phyloP scores from a whole-genome alignment of 2,888 invertebrate species.

The Tenthredo distinguenda region DNA sequence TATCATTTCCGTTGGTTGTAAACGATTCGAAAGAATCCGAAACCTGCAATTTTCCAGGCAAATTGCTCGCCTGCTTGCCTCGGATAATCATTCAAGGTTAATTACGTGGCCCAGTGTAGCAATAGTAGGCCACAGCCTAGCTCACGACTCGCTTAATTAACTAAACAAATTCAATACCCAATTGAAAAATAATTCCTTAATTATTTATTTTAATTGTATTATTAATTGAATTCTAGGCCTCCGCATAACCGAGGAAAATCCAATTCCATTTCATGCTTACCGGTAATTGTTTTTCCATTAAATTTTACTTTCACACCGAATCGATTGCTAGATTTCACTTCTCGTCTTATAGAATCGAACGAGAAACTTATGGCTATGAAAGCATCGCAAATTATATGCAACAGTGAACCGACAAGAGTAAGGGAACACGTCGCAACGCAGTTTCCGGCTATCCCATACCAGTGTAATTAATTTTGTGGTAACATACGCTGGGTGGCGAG shows the following conservation, averaged over 20 bases:
- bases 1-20: conserved; percentile 40
- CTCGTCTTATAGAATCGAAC: neutral
- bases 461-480: conserved; percentile 24
- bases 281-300: neutral
- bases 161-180: neutral
- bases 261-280: neutral
- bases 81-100: conserved; percentile 38
- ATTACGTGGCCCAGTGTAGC: neutral
- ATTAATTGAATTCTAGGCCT: neutral
- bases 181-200: neutral
- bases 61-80: conserved; percentile 4
- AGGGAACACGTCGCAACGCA: conserved; percentile 15
- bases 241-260: neutral
- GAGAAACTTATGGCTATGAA: neutral
- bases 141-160: neutral
- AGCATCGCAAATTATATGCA: conserved; percentile 15
- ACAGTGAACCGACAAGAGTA: conserved; percentile 9
- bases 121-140: conserved; percentile 6
- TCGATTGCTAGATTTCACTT: neutral
- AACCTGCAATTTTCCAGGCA: conserved; percentile 30
- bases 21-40: conserved; percentile 27
- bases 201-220: neutral
- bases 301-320: neutral
- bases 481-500: neutral
- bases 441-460: conserved; percentile 24